Base-by-base conservation (phyloP, 2,797 vertebrate species). In the Sebastes trivittatus region DNA sequence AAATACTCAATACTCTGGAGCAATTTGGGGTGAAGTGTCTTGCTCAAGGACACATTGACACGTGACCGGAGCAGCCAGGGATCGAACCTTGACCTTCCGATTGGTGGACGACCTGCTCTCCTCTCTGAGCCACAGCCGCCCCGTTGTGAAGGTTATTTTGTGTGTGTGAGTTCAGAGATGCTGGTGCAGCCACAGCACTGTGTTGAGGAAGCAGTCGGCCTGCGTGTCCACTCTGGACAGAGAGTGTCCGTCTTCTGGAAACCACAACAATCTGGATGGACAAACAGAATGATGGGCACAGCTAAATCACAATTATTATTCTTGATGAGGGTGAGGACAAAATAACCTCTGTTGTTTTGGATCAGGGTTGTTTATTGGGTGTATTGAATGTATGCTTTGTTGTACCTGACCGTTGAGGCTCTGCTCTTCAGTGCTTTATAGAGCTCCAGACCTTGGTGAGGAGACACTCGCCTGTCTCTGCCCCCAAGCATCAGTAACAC, bases 391-490 rank as follows among this genome's bases (percentile, higher is more conserved):
- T 42, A 3, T 6, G 30, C 27, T 55, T 3, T 16, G 11, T 55
- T 58, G 54, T 90, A 97, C 97, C 91, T 95, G 63, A 92, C 87
- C 0, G 95, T 94, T 72, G 94, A 94, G 0, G 88, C 91, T 75
- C 94, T 93, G 94, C 96, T 96, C 90, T 94, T 95, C 88, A 97
- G 91, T 1, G 93, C 93, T 75, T 93, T 95, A 75, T 97, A 97
- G 70, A 97, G 95, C 93, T 97, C 97, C 90, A 97, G 80, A 0
- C 96, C 95, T 81, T 98, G 97, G 1, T 89, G 95, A 38, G 96
- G 96, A 62, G 95, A 96, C 83, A 97, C 96, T 2, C 96, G 91
- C 25, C 89, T 91, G 93, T 98, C 97, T 89, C 59, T 93, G 22
- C 85, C 96, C 0, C 97, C 97, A 75, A 97, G 91, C 11, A 97